Base-by-base conservation (phyloP, 2,113 vertebrate species). In the Malurus cyaneus region DNA sequence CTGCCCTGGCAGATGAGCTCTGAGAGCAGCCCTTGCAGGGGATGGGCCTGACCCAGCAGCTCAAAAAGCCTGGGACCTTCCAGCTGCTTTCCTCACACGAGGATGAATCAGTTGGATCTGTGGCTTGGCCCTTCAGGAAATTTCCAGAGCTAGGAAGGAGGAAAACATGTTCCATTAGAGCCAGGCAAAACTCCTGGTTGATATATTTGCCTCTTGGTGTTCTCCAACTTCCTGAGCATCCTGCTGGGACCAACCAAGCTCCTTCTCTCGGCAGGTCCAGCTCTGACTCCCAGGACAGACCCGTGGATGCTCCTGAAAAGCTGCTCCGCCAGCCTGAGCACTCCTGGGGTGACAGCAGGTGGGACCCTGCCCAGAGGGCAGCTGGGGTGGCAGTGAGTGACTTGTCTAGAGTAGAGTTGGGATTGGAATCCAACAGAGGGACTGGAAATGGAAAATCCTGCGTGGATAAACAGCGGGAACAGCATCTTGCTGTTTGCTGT, bases 191-290 rank as follows among this genome's bases (percentile, higher is more conserved):
- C 16, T 50, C 1, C 0, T 6, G 12, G 53, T 26, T 17, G 61
- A 6, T 67, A 1, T 26, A 77, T 64, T 36, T 39, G 12, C 21
- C 44, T 64, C 41, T 81, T 65, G 29, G 21, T 50, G 17, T 12
- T 69, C 57, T 66, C 50, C 20, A 5, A 5, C 44, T 20, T 56
- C 49, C 54, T 21, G 44, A 81, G 12, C 42, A 70, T 39, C 66
- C 41, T 60, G 24, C 42, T 20, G 54, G 49, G 21, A n/a, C 29
- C 0, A 12, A 11, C 8, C 0, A 12, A 11, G 7, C 16, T 50
- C 41, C 9, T 44, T 62, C 13, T 90, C 20, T n/a, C 23, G 1
- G 29, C 89, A 86, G 73, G 56, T 9, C 60, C 41, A 10, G n/a
- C 69, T 41, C 79, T 19, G 65, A 21, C 4, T 57, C 56, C 73